Evolutionary conservation across 2,113 vertebrate species (phyloP).

Genomic region (Psittacara wagleri): DNA sequence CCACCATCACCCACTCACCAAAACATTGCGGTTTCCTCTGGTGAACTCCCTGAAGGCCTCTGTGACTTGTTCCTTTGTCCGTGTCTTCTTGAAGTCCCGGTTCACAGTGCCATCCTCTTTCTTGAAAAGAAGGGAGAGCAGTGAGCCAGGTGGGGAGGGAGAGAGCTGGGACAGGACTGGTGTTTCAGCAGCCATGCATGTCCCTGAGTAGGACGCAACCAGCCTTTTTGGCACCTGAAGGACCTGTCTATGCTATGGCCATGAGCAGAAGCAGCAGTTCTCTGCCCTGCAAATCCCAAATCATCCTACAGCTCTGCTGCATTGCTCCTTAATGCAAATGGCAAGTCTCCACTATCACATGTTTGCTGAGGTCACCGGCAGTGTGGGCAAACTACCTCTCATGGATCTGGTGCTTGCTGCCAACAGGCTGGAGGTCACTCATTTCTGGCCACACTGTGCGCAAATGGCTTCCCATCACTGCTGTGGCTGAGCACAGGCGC

Average conservation of each 20-base stretch:
- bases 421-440: not conserved
- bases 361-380: not conserved
- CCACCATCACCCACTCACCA: slow-evolving; percentile 79
- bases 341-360: not conserved
- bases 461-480: not conserved
- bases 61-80: slow-evolving; percentile 88
- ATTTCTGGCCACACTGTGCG: not conserved
- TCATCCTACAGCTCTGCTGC: fast-evolving
- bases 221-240: not conserved
- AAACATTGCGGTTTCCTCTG: slow-evolving; percentile 85
- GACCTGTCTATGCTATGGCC: not conserved
- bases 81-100: slow-evolving; percentile 97
- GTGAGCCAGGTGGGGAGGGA: not conserved
- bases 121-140: slow-evolving; percentile 63
- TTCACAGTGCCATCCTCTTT: slow-evolving; percentile 96
- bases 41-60: slow-evolving; percentile 91
- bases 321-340: not conserved
- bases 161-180: not conserved
- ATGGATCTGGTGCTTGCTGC: not conserved
- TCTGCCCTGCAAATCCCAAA: not conserved
- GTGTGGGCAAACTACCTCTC: not conserved
- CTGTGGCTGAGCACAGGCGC: not conserved
- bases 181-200: not conserved
- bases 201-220: not conserved
- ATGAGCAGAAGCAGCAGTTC: not conserved